Percentiles rank a stretch among this genome's conserved stretches.
These are phyloP conservation scores for Porites rus DNA, from an alignment of 92 coral and sea anemone species.

Conservation along the genomic window DNA sequence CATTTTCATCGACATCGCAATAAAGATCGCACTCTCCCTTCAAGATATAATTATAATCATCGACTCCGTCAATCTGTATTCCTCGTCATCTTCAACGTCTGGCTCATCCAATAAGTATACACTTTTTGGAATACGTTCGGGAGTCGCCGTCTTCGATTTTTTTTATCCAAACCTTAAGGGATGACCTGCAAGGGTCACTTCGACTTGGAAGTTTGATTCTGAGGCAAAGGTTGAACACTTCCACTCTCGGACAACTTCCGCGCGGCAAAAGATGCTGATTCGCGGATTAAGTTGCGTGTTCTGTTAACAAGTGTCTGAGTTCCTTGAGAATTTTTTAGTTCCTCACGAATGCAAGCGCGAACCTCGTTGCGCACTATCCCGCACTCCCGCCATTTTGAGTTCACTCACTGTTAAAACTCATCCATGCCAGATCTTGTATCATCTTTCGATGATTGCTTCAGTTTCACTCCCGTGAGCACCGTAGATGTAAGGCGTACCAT, in stretches of 20 bases:
- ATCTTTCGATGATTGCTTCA: no score
- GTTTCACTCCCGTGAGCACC: no score
- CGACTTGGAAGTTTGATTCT: slow-evolving; percentile 4
- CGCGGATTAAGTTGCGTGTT: no score
- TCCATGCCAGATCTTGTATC: no score
- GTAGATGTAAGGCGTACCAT: no score
- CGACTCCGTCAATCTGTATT: slow-evolving; percentile 11
- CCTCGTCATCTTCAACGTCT: slow-evolving; percentile 40
- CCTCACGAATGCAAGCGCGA: no score
- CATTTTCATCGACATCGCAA: not conserved
- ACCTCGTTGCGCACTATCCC: not conserved
- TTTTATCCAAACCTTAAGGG: slow-evolving; percentile 36
- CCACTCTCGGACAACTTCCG: no score
- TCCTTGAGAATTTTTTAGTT: no score
- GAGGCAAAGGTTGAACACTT: no score
- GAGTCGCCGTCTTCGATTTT: not conserved
- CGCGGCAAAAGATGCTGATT: no score
- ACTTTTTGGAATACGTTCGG: slow-evolving; percentile 55
- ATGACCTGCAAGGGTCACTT: slow-evolving; percentile 46
- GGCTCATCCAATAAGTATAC: slow-evolving; percentile 61
- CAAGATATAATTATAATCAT: slow-evolving; percentile 48
- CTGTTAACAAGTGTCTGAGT: no score
- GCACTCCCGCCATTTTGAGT: not conserved
- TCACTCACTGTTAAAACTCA: no score
- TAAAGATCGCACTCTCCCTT: slow-evolving; percentile 59